These are phyloP conservation scores for Caenorhabditis wallacei DNA, from an alignment of 2,888 invertebrate genomes.

Conservation along the genomic window DNA sequence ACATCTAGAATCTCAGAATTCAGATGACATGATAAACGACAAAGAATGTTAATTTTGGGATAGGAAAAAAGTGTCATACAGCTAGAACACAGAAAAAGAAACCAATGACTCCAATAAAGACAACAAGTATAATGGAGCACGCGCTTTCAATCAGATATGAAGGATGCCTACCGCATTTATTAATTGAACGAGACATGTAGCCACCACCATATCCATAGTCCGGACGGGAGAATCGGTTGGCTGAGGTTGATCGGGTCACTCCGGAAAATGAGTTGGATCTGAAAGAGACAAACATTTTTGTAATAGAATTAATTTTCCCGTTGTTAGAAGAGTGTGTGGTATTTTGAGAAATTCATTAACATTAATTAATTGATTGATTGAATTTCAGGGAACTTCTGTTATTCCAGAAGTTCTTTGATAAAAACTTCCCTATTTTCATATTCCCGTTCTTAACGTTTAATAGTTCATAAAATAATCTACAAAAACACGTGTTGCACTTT, in stretches of 20 bases:
- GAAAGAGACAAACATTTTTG: slow-evolving; percentile 18
- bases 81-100: slow-evolving; percentile 63
- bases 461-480: too few relatives aligned
- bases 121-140: slow-evolving; percentile 51
- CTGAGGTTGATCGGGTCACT: slow-evolving; percentile 66
- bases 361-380: too few relatives aligned
- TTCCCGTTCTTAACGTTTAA: too few relatives aligned
- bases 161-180: slow-evolving; percentile 77
- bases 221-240: slow-evolving; percentile 73
- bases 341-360: too few relatives aligned
- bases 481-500: too few relatives aligned
- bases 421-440: too few relatives aligned
- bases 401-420: too few relatives aligned
- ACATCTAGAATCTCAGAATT: slow-evolving; percentile 8
- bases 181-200: slow-evolving; percentile 81
- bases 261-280: slow-evolving; percentile 79
- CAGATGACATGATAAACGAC: slow-evolving; percentile 21
- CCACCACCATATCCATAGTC: slow-evolving; percentile 82
- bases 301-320: background rate
- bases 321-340: too few relatives aligned
- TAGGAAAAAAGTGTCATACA: slow-evolving; percentile 41
- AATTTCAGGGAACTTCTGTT: too few relatives aligned
- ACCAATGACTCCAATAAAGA: slow-evolving; percentile 63
- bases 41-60: slow-evolving; percentile 39
- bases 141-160: slow-evolving; percentile 53